Percentiles rank a stretch among this genome's conserved stretches.
Evolutionary conservation across 2,797 vertebrate species (phyloP).

Genomic region (Merluccius polli): DNA sequence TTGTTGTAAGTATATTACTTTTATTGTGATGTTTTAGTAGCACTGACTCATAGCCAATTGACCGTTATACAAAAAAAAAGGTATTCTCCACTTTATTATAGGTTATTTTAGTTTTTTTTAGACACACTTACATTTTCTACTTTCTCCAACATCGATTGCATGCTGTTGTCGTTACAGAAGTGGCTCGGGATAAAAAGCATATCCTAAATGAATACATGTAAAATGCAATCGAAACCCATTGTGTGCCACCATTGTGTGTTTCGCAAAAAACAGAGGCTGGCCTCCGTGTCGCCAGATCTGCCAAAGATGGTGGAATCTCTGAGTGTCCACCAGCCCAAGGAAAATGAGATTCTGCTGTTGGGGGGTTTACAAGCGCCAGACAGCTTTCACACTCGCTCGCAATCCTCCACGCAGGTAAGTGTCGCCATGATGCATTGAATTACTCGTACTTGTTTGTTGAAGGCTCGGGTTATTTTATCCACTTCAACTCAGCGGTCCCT

Average conservation of each 20-base stretch:
- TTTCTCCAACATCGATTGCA: not conserved
- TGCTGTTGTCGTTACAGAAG: not conserved
- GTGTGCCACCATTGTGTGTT: constrained; percentile 23
- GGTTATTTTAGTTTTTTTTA: not conserved
- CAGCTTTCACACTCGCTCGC: constrained; percentile 70
- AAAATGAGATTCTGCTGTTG: constrained; percentile 93
- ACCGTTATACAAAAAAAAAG: not conserved
- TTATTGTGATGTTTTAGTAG: not conserved
- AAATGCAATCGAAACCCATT: no score
- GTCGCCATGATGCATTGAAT: constrained; percentile 5
- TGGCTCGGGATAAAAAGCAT: not conserved
- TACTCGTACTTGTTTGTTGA: not conserved
- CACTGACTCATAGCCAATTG: not conserved
- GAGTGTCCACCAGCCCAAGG: constrained; percentile 85
- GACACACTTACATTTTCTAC: no score
- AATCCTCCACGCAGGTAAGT: constrained; percentile 80
- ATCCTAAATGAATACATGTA: no score
- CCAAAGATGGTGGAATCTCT: constrained; percentile 88
- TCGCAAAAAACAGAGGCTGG: constrained; percentile 78
- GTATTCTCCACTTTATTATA: not conserved
- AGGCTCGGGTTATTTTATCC: not conserved
- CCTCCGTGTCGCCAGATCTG: constrained; percentile 84
- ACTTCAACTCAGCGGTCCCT: not conserved
- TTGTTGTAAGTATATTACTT: not conserved
- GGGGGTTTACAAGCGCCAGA: constrained; percentile 81